These are phyloP conservation scores for Sebastes goodei DNA, from an alignment of 2,797 vertebrate species.

Conservation along the genomic window DNA sequence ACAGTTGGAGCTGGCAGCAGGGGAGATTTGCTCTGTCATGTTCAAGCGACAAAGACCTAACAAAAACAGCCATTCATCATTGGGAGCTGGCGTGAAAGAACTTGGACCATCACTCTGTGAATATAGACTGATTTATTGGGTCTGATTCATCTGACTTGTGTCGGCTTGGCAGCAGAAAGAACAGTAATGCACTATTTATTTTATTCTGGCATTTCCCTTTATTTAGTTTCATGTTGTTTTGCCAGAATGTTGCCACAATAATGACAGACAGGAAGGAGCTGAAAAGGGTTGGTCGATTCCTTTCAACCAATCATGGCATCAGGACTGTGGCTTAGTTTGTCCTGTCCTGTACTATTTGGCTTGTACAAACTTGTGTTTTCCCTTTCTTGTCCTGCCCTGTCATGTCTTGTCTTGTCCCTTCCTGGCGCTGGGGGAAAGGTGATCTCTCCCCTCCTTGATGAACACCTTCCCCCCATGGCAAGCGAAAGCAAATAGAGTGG, in stretches of 20 bases:
- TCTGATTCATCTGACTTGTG: conserved; percentile 14
- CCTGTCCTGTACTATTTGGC: conserved; percentile 6
- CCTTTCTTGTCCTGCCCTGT: conserved; percentile 7
- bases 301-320: conserved; percentile 5
- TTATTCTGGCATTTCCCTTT: conserved; percentile 5
- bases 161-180: conserved; percentile 7
- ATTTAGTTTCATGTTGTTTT: not conserved
- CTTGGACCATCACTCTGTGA: conserved; percentile 22
- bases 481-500: conserved; percentile 38
- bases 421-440: conserved; percentile 24
- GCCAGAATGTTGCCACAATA: not conserved
- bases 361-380: conserved; percentile 3
- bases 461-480: not conserved
- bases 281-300: conserved; percentile 2
- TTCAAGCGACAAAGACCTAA: conserved; percentile 50
- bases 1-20: conserved; percentile 42
- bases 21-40: conserved; percentile 51
- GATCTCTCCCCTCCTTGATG: conserved; percentile 1
- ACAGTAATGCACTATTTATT: not conserved
- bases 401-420: conserved; percentile 5
- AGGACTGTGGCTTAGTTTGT: not conserved
- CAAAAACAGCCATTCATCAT: conserved; percentile 50
- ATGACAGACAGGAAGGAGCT: conserved; percentile 12
- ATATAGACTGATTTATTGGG: conserved; percentile 33
- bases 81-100: conserved; percentile 25